phyloP scores from a whole-genome alignment of 2,113 vertebrate genomes.

The Paralichthys olivaceus region DNA sequence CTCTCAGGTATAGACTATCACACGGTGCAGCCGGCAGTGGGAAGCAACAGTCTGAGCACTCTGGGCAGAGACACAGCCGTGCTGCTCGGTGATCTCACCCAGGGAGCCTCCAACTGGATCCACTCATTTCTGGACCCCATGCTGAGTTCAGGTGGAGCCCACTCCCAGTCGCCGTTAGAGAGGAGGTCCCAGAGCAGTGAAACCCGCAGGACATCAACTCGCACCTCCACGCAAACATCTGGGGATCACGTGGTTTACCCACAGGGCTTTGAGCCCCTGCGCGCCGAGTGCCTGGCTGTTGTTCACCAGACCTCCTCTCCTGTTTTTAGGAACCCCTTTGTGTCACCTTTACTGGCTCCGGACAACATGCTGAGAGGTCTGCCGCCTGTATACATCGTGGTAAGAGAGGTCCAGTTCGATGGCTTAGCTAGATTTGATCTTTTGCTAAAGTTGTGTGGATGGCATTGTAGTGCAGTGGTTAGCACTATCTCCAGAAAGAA shows the following conservation, averaged over 20 bases:
- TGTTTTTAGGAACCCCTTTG: constrained; percentile 87
- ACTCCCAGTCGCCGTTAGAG: neutral
- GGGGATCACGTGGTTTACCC: constrained; percentile 75
- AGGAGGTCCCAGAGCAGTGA: neutral
- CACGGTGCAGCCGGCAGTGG: constrained; percentile 47
- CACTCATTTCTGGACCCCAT: constrained; percentile 82
- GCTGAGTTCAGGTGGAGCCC: neutral
- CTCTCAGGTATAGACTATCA: constrained; percentile 76
- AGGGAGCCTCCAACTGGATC: constrained; percentile 87
- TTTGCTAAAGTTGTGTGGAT: no score
- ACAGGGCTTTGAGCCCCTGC: constrained; percentile 85
- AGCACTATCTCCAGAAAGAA: no score
- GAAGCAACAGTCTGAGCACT: constrained; percentile 74
- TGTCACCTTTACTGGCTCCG: constrained; percentile 83
- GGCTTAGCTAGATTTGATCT: neutral
- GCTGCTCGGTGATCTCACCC: constrained; percentile 84
- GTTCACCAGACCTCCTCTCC: constrained; percentile 78
- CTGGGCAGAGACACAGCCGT: constrained; percentile 83
- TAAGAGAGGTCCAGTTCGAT: constrained; percentile 50
- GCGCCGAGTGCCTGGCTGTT: constrained; percentile 72
- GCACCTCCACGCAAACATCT: rapidly evolving
- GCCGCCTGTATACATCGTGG: constrained; percentile 83
- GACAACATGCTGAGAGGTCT: constrained; percentile 79
- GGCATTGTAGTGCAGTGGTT: no score
- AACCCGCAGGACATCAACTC: neutral